Conservation (phyloP, 2,888 invertebrate genomes). For the Acheta domesticus region DNA sequence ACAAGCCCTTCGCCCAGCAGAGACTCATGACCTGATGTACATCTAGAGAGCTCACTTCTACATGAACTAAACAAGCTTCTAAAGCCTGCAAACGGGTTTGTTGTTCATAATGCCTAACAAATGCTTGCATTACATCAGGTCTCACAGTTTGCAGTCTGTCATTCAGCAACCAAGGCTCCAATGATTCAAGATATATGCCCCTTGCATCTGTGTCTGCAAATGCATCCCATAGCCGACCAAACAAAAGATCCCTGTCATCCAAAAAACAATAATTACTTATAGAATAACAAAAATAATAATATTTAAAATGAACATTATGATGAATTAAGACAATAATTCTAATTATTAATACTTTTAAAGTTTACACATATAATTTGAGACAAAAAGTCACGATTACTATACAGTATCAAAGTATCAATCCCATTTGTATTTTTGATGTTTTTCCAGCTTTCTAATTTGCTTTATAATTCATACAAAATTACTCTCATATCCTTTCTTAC, state of each 20-base stretch:
- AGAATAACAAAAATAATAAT: background rate
- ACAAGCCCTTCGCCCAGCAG: constrained; percentile 59
- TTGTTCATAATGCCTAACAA: constrained; percentile 65
- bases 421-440: too few species aligned
- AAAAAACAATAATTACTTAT: constrained; percentile 44
- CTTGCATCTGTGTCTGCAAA: constrained; percentile 54
- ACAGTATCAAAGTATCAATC: too few species aligned
- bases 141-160: constrained; percentile 61
- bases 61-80: constrained; percentile 67
- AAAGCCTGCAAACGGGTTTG: constrained; percentile 57
- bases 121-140: constrained; percentile 67
- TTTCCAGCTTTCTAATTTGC: too few species aligned
- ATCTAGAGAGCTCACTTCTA: constrained; percentile 72
- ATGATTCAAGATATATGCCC: constrained; percentile 61
- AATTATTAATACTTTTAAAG: background rate
- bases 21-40: constrained; percentile 67
- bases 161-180: constrained; percentile 67
- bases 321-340: background rate
- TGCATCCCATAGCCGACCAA: constrained; percentile 54
- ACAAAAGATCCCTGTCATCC: constrained; percentile 48
- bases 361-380: too few species aligned
- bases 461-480: too few species aligned
- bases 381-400: too few species aligned
- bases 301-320: background rate
- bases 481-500: too few species aligned